Percentiles rank a stretch among this genome's conserved stretches.
Evolutionary conservation across 2,888 invertebrate genomes (phyloP).

Genomic region (Dasysyrphus albostriatus): DNA sequence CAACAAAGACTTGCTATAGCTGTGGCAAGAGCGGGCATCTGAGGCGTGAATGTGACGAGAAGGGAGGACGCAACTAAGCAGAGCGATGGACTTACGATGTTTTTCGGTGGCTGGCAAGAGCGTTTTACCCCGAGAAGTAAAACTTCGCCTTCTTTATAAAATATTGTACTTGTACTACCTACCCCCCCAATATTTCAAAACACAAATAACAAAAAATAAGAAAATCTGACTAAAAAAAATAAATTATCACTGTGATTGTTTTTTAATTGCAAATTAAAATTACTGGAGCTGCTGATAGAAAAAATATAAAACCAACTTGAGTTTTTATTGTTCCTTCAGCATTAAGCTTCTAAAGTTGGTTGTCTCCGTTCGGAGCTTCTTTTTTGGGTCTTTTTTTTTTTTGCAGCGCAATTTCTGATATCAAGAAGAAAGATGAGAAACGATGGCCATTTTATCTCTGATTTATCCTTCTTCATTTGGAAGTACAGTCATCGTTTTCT

Average conservation of each 20-base stretch:
- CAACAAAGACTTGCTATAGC: constrained; percentile 94
- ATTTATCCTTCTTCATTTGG: constrained; percentile 44
- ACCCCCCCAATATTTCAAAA: constrained; percentile 63
- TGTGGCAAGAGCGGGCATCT: constrained; percentile 96
- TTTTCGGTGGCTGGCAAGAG: constrained; percentile 72
- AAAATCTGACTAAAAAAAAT: constrained; percentile 77
- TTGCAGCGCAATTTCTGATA: constrained; percentile 21
- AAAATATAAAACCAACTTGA: constrained; percentile 78
- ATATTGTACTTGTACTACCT: constrained; percentile 70
- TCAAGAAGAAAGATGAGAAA: constrained; percentile 26
- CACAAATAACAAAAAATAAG: constrained; percentile 78
- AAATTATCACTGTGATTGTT: constrained; percentile 84
- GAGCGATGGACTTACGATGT: constrained; percentile 59
- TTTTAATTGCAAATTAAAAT: constrained; percentile 84
- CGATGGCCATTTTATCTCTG: constrained; percentile 34
- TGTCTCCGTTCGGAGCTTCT: constrained; percentile 2
- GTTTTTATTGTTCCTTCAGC: constrained; percentile 70
- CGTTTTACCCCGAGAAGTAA: constrained; percentile 75
- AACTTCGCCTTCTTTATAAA: constrained; percentile 73
- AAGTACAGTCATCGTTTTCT: constrained; percentile 70
- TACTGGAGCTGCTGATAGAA: constrained; percentile 84
- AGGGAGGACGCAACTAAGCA: constrained; percentile 85
- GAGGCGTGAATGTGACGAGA: constrained; percentile 94
- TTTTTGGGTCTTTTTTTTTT: constrained; percentile 32
- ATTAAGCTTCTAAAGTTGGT: neutral